These are phyloP conservation scores for Amiota mariae DNA, from an alignment of 2,888 invertebrate genomes.

Conservation along the genomic window DNA sequence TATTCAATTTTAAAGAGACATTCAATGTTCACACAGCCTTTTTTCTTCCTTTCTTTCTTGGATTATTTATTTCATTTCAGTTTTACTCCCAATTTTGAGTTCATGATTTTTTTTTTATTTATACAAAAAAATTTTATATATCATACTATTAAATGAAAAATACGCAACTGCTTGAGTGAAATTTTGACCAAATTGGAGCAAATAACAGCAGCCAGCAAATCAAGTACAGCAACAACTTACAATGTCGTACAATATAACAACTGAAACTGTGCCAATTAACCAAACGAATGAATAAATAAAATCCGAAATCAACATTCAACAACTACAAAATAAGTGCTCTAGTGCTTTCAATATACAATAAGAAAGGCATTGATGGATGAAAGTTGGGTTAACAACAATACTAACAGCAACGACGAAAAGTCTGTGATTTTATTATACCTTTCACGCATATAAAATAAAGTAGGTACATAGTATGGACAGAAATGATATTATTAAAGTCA, in stretches of 20 bases:
- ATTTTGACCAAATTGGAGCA: constrained; percentile 7
- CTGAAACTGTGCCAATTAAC: constrained; percentile 20
- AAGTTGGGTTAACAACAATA: neutral
- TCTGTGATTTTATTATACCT: neutral
- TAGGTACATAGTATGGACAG: too few relatives aligned
- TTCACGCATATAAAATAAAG: too few relatives aligned
- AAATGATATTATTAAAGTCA: too few relatives aligned
- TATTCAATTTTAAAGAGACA: neutral
- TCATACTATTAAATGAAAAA: too few relatives aligned
- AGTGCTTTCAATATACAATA: neutral
- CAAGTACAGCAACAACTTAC: neutral
- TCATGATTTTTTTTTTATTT: too few relatives aligned
- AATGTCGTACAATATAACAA: too few relatives aligned
- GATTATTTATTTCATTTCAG: too few relatives aligned
- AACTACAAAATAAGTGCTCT: neutral
- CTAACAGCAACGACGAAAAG: neutral
- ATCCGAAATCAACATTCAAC: neutral
- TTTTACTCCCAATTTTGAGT: too few relatives aligned
- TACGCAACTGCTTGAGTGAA: neutral
- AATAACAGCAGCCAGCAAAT: neutral
- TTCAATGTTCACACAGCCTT: neutral
- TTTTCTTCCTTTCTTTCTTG: neutral
- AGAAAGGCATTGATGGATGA: neutral
- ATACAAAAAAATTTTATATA: too few relatives aligned
- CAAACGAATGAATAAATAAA: too few relatives aligned